Conservation (phyloP, 2,888 invertebrate species). For the Cephus runcator region DNA sequence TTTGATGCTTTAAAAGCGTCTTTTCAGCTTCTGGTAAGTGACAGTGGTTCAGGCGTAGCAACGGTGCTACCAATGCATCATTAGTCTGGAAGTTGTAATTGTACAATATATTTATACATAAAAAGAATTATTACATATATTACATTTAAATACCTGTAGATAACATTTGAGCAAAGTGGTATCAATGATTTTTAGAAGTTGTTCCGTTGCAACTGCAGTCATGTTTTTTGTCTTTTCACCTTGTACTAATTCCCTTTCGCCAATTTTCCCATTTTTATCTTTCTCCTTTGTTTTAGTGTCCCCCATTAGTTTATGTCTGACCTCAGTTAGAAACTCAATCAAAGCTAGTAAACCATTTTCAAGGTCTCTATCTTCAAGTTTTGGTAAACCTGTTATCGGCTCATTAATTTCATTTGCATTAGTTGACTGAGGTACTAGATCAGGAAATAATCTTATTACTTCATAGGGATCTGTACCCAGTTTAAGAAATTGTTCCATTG, state of each 20-base stretch:
- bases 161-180: constrained; percentile 98
- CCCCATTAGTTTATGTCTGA: constrained; percentile 70
- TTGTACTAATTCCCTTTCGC: constrained; percentile 41
- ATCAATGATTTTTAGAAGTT: constrained; percentile 91
- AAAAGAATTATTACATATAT: constrained; percentile 5
- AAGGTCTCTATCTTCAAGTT: constrained; percentile 83
- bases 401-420: constrained; percentile 62
- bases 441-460: constrained; percentile 94
- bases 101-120: constrained; percentile 5
- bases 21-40: constrained; percentile 94
- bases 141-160: constrained; percentile 74
- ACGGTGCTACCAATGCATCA: constrained; percentile 91
- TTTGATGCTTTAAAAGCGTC: constrained; percentile 86
- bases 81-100: constrained; percentile 77
- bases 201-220: constrained; percentile 68
- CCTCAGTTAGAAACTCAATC: constrained; percentile 89
- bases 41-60: constrained; percentile 91
- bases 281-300: constrained; percentile 56
- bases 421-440: constrained; percentile 76
- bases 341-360: constrained; percentile 90
- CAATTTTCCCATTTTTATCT: constrained; percentile 44
- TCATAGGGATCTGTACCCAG: constrained; percentile 94
- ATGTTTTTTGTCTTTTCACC: constrained; percentile 61
- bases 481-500: constrained; percentile 91
- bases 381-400: constrained; percentile 67